Evolutionary conservation across 1,140 invertebrate genomes (phyloP).

Genomic region (Lepidurus packardi): DNA sequence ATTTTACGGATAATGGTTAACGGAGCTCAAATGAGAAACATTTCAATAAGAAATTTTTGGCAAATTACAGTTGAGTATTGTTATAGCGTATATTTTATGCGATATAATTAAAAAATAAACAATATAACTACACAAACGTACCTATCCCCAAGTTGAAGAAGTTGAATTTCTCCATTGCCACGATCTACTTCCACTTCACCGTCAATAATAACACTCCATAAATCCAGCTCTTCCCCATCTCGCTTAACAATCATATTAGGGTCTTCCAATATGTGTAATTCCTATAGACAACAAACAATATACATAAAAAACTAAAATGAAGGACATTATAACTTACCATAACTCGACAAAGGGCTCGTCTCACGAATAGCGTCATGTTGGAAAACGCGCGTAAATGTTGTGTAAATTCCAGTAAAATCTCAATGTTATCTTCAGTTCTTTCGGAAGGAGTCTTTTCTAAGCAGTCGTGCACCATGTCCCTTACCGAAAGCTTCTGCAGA

Average conservation of each 20-base stretch:
- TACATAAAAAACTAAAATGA: not conserved
- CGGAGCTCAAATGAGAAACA: too few relatives aligned
- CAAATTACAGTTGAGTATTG: too few relatives aligned
- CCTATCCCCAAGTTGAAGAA: constrained; percentile 85
- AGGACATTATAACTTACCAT: constrained; percentile 57
- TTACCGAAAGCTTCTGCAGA: constrained; percentile 72
- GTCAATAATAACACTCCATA: constrained; percentile 99
- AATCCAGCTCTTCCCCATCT: constrained; percentile 95
- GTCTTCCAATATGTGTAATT: constrained; percentile 95
- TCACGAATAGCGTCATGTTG: constrained; percentile 84
- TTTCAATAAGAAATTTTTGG: too few relatives aligned
- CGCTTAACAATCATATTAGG: constrained; percentile 94
- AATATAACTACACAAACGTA: constrained; percentile 39
- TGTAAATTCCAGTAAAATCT: constrained; percentile 91
- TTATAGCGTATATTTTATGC: not conserved
- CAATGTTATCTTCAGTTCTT: constrained; percentile 88
- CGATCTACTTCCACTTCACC: constrained; percentile 86
- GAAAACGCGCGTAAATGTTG: constrained; percentile 94
- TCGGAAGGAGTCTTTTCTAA: constrained; percentile 94
- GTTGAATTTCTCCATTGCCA: constrained; percentile 66
- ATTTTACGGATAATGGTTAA: too few relatives aligned
- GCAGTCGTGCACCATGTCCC: constrained; percentile 92
- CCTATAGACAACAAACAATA: constrained; percentile 41
- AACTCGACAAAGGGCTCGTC: constrained; percentile 79
- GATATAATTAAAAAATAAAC: not conserved